phyloP scores from a whole-genome alignment of 2,797 vertebrate genomes.

The Scolopax bukidnonensis region DNA sequence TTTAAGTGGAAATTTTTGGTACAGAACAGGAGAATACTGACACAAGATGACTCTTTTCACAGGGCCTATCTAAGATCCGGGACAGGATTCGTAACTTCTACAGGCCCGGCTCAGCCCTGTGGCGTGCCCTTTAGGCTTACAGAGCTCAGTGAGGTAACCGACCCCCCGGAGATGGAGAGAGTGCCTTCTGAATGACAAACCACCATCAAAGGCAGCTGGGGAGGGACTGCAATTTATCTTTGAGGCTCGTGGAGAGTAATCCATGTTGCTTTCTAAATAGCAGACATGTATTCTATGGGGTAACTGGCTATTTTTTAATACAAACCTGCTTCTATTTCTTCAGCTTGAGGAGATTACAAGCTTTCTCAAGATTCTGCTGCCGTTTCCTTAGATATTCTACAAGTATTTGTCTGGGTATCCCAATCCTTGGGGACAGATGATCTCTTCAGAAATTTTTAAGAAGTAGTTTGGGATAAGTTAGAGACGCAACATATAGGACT shows the following conservation, averaged over 20 bases:
- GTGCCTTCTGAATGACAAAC: not conserved
- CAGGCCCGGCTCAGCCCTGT: accelerated
- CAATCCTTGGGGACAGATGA: not conserved
- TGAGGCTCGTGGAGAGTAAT: not conserved
- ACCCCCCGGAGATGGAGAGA: not conserved
- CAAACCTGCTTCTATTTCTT: not conserved
- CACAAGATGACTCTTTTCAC: not conserved
- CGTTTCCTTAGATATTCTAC: not conserved
- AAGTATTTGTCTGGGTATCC: not conserved
- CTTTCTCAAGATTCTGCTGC: not conserved
- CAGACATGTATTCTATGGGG: not conserved
- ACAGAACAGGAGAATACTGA: not conserved
- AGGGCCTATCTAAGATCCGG: accelerated
- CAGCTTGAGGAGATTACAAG: not conserved
- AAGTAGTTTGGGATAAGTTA: not conserved
- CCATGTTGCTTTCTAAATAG: not conserved
- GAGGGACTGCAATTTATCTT: not conserved
- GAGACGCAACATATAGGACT: not conserved
- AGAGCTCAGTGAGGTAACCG: not conserved
- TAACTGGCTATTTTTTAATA: not conserved
- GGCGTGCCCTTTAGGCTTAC: accelerated
- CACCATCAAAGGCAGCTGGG: not conserved
- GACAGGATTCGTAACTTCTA: accelerated
- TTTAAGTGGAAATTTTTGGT: not conserved
- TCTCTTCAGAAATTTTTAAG: not conserved